Percentiles rank a stretch among this genome's conserved stretches.
Conservation (phyloP, 2,888 invertebrate species). For the Patella pellucida region DNA sequence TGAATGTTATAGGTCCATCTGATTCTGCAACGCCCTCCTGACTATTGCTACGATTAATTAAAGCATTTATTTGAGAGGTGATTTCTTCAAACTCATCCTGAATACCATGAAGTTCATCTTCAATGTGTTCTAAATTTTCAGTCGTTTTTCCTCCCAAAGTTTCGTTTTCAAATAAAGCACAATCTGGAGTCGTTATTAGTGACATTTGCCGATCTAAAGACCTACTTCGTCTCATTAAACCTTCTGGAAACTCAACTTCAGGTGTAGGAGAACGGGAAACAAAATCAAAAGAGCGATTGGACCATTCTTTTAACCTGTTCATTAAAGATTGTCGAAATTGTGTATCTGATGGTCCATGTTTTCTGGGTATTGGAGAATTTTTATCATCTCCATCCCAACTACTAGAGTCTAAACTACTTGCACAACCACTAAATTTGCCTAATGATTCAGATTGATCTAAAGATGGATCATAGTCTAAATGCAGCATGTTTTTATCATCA, state of each 20-base stretch:
- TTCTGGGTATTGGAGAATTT: constrained; percentile 42
- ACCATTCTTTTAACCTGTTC: constrained; percentile 52
- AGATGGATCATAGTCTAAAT: constrained; percentile 29
- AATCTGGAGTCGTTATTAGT: constrained; percentile 43
- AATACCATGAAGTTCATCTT: constrained; percentile 56
- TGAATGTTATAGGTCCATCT: constrained; percentile 14
- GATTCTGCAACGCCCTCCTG: constrained; percentile 8
- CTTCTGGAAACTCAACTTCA: constrained; percentile 34
- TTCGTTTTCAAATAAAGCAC: constrained; percentile 44
- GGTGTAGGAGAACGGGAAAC: constrained; percentile 48
- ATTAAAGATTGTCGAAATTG: constrained; percentile 49
- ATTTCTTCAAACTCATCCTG: constrained; percentile 59
- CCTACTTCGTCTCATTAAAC: constrained; percentile 39
- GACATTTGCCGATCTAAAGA: constrained; percentile 46
- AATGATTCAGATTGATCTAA: constrained; percentile 38
- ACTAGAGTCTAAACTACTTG: constrained; percentile 35
- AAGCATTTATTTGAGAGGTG: constrained; percentile 52
- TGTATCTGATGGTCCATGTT: constrained; percentile 42
- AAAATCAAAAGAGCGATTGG: constrained; percentile 40
- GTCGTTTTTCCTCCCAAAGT: constrained; percentile 38
- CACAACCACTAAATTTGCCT: constrained; percentile 33
- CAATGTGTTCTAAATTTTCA: constrained; percentile 47
- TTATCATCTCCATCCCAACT: constrained; percentile 27
- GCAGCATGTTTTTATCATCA: constrained; percentile 19
- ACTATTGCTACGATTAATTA: constrained; percentile 37